Conservation (phyloP, 2,888 invertebrate genomes). For the Luffia ferchaultella region DNA sequence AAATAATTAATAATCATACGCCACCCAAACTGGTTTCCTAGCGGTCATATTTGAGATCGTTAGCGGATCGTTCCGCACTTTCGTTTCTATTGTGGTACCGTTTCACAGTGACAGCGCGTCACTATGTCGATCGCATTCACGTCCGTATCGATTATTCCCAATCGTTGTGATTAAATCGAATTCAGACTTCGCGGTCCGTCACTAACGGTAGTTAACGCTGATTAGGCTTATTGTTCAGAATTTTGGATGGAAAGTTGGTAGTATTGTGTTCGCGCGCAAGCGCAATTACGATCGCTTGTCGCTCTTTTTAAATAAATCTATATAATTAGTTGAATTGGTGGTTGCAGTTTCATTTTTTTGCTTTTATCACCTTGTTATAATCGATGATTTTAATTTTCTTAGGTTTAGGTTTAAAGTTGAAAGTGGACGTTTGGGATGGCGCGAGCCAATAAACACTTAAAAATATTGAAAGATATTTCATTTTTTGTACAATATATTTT, state of each 20-base stretch:
- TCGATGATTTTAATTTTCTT: not conserved
- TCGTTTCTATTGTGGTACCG: conserved; percentile 48
- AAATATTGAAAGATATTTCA: too few species aligned
- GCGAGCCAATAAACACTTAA: too few species aligned
- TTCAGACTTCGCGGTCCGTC: conserved; percentile 5
- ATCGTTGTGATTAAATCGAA: conserved; percentile 37
- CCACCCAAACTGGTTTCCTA: not conserved
- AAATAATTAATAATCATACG: not conserved
- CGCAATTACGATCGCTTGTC: conserved; percentile 3
- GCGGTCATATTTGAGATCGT: conserved; percentile 25
- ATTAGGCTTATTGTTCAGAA: conserved; percentile 44
- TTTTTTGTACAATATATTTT: too few species aligned
- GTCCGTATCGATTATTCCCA: conserved; percentile 29
- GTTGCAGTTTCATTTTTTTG: not conserved
- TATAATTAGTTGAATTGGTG: not conserved
- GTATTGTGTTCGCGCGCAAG: conserved; percentile 11
- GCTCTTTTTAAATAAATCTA: not conserved
- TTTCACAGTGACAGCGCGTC: conserved; percentile 41
- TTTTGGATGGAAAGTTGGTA: conserved; percentile 12
- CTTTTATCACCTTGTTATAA: not conserved
- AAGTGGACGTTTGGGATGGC: too few species aligned
- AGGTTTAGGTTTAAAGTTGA: too few species aligned
- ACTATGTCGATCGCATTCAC: conserved; percentile 46
- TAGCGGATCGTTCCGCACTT: conserved; percentile 40
- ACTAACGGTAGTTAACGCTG: conserved; percentile 43